Base-by-base conservation (phyloP, 2,888 invertebrate species). In the Folsomia candida region DNA sequence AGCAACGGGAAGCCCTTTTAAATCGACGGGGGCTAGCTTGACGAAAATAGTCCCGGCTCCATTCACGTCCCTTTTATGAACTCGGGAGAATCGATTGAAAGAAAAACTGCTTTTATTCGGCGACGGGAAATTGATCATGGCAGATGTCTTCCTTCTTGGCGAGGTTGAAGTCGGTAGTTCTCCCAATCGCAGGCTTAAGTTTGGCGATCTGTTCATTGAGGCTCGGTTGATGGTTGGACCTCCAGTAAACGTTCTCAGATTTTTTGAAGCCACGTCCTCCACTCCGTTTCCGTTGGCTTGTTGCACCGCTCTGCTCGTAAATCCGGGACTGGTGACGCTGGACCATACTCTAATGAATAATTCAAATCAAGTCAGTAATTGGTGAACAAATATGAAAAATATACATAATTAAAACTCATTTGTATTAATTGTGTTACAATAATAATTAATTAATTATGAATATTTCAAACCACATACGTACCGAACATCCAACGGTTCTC, bases 281-380 rank as follows among this genome's bases (percentile, higher is more conserved):
- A 11, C 9, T 2, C 62, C 29, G 57, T 63, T 47, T 11, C 61
- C 71, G 18, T 72, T 69, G 9, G 69, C 73, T 26, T 70, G 68
- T 57, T 73, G 74, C 2, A 75, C 74, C 2, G 75, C 24, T 26
- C 78, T 51, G n/a, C 68, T 69, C 2, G 76, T 68, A 58, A 78
- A 77, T 67, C 78, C 78, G 18, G 78, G 78, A 60, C 78, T 78
- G 1, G 76, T 78, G 26, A 77, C 76, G 25, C 67, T 68, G 9
- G 78, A 79, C 77, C 76, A 76, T 27, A 72, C 72, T 18, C 78
- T 79, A 51, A 18, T 68, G 71, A n/a, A 51, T 47, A 67, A 11
- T 47, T 28, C 51, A 24, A 26, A 70, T 51, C 22, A 64, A 29
- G 61, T 62, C n/a, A n/a, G n/a, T n/a, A 29, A 68, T 25, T 27